phyloP scores from a whole-genome alignment of 2,797 vertebrate species.

The Coregonus sp. region DNA sequence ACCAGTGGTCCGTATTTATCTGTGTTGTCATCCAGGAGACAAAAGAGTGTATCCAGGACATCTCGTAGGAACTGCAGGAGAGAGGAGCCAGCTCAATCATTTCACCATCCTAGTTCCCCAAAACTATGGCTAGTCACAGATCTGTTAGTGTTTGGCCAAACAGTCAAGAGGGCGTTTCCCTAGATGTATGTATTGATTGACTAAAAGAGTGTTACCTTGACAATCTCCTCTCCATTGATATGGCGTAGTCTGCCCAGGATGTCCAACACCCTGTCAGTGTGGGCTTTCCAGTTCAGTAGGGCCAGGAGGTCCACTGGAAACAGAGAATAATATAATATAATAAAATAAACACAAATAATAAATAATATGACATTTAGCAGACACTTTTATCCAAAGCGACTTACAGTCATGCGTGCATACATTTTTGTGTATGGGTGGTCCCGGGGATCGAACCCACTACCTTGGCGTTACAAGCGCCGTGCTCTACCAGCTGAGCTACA shows the following conservation, averaged over 20 bases:
- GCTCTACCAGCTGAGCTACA: too few species aligned
- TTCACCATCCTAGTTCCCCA: background rate
- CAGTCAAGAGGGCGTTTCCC: background rate
- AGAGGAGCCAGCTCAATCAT: conserved; percentile 24
- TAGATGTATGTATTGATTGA: background rate
- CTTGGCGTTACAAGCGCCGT: too few species aligned
- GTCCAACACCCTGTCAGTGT: conserved; percentile 95
- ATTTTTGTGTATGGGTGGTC: too few species aligned
- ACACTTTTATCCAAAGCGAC: too few species aligned
- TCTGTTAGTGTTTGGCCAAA: conserved; percentile 2
- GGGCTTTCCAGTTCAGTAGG: conserved; percentile 97
- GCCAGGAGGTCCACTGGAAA: conserved; percentile 91
- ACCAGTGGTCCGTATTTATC: conserved; percentile 97
- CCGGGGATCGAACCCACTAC: too few species aligned
- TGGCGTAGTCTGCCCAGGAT: conserved; percentile 93
- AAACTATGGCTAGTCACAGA: background rate
- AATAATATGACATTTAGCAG: too few species aligned
- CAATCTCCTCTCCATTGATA: conserved; percentile 96
- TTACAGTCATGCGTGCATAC: too few species aligned
- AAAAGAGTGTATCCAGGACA: conserved; percentile 96
- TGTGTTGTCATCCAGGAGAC: conserved; percentile 98
- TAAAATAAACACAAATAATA: conserved; percentile 1
- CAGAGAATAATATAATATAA: background rate
- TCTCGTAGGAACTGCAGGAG: conserved; percentile 92
- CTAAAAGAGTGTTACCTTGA: conserved; percentile 81